These are phyloP conservation scores for Echinometra lucunter DNA, from an alignment of 53 echinoderm and acorn worm genomes.

Conservation along the genomic window DNA sequence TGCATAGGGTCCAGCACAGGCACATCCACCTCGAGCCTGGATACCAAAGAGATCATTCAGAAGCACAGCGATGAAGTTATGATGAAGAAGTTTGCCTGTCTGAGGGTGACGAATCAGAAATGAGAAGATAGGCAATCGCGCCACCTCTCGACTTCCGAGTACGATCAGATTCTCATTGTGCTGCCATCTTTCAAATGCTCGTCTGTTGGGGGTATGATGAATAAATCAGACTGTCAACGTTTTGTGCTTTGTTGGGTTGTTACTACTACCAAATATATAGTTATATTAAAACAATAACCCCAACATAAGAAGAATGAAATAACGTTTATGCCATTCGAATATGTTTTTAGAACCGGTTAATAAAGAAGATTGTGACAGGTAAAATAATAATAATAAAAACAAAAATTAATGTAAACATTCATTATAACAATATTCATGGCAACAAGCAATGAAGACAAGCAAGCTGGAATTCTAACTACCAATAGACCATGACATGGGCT, in stretches of 20 bases:
- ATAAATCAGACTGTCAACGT: not conserved
- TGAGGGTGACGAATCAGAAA: slow-evolving; percentile 88
- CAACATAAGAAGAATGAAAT: no score
- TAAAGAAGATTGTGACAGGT: no score
- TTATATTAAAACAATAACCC: not conserved
- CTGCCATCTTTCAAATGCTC: slow-evolving; percentile 90
- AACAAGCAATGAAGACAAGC: not conserved
- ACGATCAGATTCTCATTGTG: slow-evolving; percentile 84
- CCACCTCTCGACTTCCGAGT: slow-evolving; percentile 83
- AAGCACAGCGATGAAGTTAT: slow-evolving; percentile 92
- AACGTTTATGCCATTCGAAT: no score
- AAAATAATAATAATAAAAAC: no score
- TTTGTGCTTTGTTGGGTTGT: not conserved
- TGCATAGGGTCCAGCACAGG: slow-evolving; percentile 98
- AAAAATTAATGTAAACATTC: not conserved
- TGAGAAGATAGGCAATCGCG: slow-evolving; percentile 94
- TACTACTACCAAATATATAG: not conserved
- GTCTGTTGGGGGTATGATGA: slow-evolving; percentile 62
- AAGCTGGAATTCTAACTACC: not conserved
- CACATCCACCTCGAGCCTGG: slow-evolving; percentile 96
- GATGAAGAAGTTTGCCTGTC: slow-evolving; percentile 89
- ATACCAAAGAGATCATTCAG: slow-evolving; percentile 97
- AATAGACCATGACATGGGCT: not conserved
- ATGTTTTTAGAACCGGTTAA: no score
- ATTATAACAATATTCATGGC: not conserved